Evolutionary conservation across 2,797 vertebrate genomes (phyloP).

Genomic region (Sarcophilus harrisii): DNA sequence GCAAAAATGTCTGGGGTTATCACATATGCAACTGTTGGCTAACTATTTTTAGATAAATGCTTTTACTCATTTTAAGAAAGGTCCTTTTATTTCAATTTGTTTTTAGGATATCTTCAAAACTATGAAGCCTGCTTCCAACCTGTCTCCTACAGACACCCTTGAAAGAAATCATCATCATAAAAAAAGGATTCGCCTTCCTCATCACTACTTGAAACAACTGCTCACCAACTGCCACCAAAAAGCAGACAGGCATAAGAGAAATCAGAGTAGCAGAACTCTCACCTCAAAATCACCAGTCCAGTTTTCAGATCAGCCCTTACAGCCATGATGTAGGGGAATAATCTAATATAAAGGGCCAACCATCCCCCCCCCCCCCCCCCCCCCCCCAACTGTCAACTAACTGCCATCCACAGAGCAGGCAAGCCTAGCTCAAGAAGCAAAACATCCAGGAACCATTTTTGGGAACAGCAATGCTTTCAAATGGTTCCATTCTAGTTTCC

Average conservation of each 20-base stretch:
- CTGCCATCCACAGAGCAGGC: not conserved
- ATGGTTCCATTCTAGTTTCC: not conserved
- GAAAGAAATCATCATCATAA: not conserved
- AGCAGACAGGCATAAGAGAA: not conserved
- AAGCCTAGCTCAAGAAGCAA: not conserved
- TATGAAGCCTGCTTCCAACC: not conserved
- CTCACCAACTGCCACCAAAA: not conserved
- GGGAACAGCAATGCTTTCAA: not conserved
- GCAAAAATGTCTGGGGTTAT: not conserved
- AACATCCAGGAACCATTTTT: not conserved
- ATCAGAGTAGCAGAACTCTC: not conserved
- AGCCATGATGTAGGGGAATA: not conserved
- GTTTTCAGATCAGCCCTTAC: not conserved
- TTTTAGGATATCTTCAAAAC: not conserved
- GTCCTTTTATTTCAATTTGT: not conserved
- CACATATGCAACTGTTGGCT: not conserved
- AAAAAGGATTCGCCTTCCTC: not conserved
- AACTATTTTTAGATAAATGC: not conserved
- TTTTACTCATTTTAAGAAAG: not conserved
- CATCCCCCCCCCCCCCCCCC: too few species aligned
- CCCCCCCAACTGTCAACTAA: not conserved
- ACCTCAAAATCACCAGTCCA: too few species aligned
- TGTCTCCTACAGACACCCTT: not conserved
- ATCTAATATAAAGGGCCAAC: not conserved
- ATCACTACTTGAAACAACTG: not conserved